Base-by-base conservation (phyloP, 2,797 vertebrate genomes). In the Petrocephalus schoutedeni region DNA sequence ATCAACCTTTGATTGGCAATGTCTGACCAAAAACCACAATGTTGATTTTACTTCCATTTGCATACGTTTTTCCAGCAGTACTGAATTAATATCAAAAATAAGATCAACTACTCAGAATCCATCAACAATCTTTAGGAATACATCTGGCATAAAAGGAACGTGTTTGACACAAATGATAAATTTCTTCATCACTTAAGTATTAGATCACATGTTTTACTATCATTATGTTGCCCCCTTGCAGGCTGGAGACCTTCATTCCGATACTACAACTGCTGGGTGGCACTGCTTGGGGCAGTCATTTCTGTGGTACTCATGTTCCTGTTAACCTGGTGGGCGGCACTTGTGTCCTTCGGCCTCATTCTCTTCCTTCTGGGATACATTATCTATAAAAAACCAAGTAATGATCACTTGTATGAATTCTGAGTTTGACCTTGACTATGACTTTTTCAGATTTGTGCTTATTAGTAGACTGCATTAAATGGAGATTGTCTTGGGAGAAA, bases 231-330 rank as follows among this genome's bases (percentile, higher is more conserved):
- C 45, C 41, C 36, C 54, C 87, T 87, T 87, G 16, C 28, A 96
- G 95, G 95, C 2, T 97, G 96, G 95, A 94, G 94, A 67, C 94
- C 95, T 0, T 94, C 94, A 0, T 97, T 96, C 86, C 92, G 91
- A 53, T 95, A 93, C 91, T 96, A 95, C 91, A 96, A 87, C 87
- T 93, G 92, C 83, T 97, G 95, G 96, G 93, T 93, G 0, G 94
- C 95, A 28, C 90, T 96, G 87, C 95, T 96, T 80, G 96, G 95
- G 0, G 93, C 94, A 0, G 87, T 95, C 21, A 87, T 95, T 87
- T 96, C 93, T 0, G 91, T 96, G 21, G 91, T 95, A 58, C 93
- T 96, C 89, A 96, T 95, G 95, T 96, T 96, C 90, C 89, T 96
- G 87, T 93, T 97, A 16, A 95, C 92, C 3, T 96, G 95, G 95